Percentiles rank a stretch among this genome's conserved stretches.
Evolutionary conservation across 2,888 invertebrate species (phyloP).

Genomic region (Philonicus albiceps): DNA sequence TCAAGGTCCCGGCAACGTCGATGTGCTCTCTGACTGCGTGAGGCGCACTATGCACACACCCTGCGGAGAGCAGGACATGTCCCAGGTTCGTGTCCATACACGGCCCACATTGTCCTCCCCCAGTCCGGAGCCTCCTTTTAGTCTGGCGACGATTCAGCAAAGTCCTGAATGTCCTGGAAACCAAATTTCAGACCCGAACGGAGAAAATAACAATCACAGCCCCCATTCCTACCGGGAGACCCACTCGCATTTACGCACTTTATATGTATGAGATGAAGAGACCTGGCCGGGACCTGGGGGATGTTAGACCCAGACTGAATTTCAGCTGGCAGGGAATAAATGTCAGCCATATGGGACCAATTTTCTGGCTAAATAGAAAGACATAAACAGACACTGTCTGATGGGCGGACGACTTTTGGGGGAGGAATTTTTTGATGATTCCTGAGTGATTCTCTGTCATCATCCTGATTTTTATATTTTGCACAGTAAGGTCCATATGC

Average conservation of each 20-base stretch:
- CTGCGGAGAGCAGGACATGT: neutral
- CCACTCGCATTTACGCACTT: conserved; percentile 33
- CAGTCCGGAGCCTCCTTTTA: neutral
- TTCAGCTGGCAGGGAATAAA: conserved; percentile 42
- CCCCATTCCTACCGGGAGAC: conserved; percentile 32
- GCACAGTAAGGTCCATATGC: conserved; percentile 16
- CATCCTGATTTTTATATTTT: conserved; percentile 41
- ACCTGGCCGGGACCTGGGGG: neutral
- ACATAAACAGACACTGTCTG: conserved; percentile 32
- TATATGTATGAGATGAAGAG: conserved; percentile 30
- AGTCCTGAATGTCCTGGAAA: conserved; percentile 7
- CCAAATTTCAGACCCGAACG: conserved; percentile 16
- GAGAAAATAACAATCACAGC: conserved; percentile 37
- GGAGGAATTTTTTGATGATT: neutral
- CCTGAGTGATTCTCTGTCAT: conserved; percentile 25
- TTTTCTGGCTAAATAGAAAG: conserved; percentile 48
- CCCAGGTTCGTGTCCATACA: neutral
- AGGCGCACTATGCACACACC: neutral
- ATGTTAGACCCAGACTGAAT: neutral
- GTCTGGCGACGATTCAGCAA: neutral
- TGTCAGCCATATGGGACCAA: conserved; percentile 50
- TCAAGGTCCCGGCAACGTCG: neutral
- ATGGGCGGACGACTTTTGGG: neutral
- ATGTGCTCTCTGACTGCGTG: neutral
- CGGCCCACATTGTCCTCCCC: neutral